Evolutionary conservation across 2,888 invertebrate species (phyloP).

Genomic region (Idaea straminata): DNA sequence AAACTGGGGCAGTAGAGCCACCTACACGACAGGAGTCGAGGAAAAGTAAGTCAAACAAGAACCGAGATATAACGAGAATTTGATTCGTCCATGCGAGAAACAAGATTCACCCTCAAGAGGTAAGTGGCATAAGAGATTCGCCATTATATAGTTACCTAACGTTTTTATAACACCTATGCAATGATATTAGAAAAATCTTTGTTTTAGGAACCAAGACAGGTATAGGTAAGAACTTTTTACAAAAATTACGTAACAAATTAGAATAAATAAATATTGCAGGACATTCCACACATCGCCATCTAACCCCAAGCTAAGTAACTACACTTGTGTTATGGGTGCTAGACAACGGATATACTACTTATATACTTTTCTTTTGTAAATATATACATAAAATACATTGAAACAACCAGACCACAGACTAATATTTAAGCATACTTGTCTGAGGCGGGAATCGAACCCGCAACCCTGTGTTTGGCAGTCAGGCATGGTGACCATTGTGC

Average conservation of each 20-base stretch:
- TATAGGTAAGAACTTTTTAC: neutral
- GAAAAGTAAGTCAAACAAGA: neutral
- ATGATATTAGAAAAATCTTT: neutral
- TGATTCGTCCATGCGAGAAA: slow-evolving; percentile 53
- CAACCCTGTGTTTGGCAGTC: too few relatives aligned
- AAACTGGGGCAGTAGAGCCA: slow-evolving; percentile 4
- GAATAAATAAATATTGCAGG: too few relatives aligned
- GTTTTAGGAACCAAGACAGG: neutral
- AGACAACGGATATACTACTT: too few relatives aligned
- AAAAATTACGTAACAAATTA: neutral
- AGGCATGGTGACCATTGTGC: too few relatives aligned
- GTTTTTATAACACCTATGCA: neutral
- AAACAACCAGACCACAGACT: too few relatives aligned
- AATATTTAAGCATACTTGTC: too few relatives aligned
- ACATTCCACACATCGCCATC: too few relatives aligned
- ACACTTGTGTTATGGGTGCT: too few relatives aligned
- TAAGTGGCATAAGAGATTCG: slow-evolving; percentile 43
- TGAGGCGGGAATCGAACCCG: too few relatives aligned
- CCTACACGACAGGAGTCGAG: neutral
- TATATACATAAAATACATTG: too few relatives aligned
- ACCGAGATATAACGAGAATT: slow-evolving; percentile 40
- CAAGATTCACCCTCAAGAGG: slow-evolving; percentile 42
- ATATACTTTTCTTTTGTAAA: too few relatives aligned
- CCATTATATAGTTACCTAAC: neutral
- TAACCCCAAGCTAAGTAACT: too few relatives aligned